Evolutionary conservation across 2,888 invertebrate genomes (phyloP).

Genomic region (Caenorhabditis doughertyi): DNA sequence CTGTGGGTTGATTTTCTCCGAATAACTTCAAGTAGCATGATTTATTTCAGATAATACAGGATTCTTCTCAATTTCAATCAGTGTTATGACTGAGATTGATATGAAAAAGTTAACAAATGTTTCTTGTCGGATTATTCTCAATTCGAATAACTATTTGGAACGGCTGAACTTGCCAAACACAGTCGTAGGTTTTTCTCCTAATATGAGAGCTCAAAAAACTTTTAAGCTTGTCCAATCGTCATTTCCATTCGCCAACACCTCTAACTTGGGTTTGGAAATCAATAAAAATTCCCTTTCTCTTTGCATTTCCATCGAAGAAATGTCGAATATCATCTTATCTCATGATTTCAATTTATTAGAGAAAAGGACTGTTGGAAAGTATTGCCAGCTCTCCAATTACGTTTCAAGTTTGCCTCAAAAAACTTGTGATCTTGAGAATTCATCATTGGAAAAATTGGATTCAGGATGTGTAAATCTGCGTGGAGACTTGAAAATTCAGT

Average conservation of each 20-base stretch:
- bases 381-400: background rate
- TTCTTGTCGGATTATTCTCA: background rate
- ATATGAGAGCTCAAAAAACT: too few species aligned
- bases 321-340: background rate
- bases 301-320: background rate
- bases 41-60: constrained; percentile 5
- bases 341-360: background rate
- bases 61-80: background rate
- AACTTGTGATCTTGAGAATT: background rate
- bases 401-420: background rate
- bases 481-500: background rate
- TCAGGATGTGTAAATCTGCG: background rate
- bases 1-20: background rate
- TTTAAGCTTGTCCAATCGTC: too few species aligned
- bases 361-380: too few species aligned
- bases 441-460: background rate
- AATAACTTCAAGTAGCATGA: too few species aligned
- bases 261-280: background rate
- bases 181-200: constrained; percentile 1
- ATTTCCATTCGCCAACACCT: background rate
- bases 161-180: constrained; percentile 10
- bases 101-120: background rate
- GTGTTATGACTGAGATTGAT: constrained; percentile 6
- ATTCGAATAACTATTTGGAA: background rate
- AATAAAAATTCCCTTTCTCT: background rate